Conservation (phyloP, 2,888 invertebrate genomes). For the Trilocha varians region DNA sequence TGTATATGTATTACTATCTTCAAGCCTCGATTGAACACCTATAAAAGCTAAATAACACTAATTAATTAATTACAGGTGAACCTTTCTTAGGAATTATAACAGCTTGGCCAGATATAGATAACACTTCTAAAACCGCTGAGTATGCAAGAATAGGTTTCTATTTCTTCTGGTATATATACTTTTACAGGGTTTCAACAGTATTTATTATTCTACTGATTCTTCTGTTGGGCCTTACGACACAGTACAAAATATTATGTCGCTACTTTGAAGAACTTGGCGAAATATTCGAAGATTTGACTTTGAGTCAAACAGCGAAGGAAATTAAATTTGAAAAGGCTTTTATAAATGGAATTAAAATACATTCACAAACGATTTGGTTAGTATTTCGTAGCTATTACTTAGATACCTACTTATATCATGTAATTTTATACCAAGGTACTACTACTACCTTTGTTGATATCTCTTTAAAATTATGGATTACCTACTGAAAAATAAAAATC, state of each 20-base stretch:
- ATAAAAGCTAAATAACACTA: no score
- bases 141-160: constrained; percentile 17
- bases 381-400: constrained; percentile 3
- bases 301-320: constrained; percentile 18
- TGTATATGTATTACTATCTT: no score
- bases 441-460: no score
- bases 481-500: no score
- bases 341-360: constrained; percentile 26
- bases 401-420: no score
- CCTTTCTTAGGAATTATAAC: constrained; percentile 27
- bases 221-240: constrained; percentile 22
- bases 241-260: constrained; percentile 24
- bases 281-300: constrained; percentile 16
- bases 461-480: no score
- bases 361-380: constrained; percentile 26
- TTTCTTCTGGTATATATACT: constrained; percentile 24
- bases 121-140: constrained; percentile 14
- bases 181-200: constrained; percentile 12
- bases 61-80: constrained; percentile 2
- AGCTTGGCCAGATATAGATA: constrained; percentile 24
- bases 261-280: constrained; percentile 24
- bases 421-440: no score
- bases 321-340: constrained; percentile 20
- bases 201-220: constrained; percentile 17
- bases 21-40: no score